Conservation (phyloP, 92 coral and sea anemone species). For the Blastomussa wellsi region DNA sequence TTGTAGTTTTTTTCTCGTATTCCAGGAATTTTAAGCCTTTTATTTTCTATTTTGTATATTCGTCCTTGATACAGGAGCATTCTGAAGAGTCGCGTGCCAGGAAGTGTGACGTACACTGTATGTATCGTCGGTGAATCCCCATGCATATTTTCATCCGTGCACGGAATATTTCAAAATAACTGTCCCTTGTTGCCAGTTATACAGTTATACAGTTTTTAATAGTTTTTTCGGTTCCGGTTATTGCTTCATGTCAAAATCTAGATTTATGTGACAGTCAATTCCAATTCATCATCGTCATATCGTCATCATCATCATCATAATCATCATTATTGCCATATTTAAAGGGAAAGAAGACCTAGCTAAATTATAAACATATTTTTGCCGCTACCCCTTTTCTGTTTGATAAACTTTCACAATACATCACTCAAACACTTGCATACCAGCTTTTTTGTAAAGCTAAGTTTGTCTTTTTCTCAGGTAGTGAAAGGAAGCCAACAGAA, state of each 20-base stretch:
- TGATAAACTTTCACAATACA: no score
- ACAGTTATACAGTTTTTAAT: no score
- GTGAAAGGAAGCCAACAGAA: conserved; percentile 81
- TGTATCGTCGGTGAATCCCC: neutral
- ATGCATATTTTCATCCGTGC: neutral
- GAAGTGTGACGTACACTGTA: neutral
- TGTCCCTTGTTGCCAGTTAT: neutral
- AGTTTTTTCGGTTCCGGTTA: neutral
- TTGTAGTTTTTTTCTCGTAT: neutral
- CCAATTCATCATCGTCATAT: no score
- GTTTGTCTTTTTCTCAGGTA: conserved; percentile 45
- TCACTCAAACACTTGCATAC: neutral
- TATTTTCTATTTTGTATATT: no score
- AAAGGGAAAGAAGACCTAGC: no score
- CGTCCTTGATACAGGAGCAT: neutral
- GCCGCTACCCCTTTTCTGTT: no score
- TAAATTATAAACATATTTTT: no score
- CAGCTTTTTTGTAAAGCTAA: neutral
- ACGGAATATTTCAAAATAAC: neutral
- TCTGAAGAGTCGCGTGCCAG: conserved; percentile 8
- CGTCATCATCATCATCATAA: no score
- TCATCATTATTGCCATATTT: no score
- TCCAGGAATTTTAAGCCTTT: neutral
- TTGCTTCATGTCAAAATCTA: neutral
- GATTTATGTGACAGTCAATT: no score